Conservation (phyloP, 2,888 invertebrate genomes). For the Mythimna pallens region DNA sequence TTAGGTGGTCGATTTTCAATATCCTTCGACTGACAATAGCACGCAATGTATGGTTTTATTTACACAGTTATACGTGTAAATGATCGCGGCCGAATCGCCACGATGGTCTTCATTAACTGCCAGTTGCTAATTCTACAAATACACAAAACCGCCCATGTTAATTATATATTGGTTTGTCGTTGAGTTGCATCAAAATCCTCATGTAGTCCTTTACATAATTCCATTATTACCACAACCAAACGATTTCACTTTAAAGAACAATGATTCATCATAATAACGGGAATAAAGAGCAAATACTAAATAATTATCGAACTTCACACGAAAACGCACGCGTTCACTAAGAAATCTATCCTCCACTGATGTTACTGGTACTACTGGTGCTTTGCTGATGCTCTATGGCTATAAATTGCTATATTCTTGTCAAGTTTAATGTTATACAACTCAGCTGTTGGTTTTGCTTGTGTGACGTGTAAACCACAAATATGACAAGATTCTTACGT, state of each 20-base stretch:
- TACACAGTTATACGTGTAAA: conserved; percentile 62
- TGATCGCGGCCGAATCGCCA: conserved; percentile 58
- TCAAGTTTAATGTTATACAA: conserved; percentile 47
- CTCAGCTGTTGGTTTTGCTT: conserved; percentile 55
- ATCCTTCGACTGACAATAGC: conserved; percentile 63
- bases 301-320: conserved; percentile 64
- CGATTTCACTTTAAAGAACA: conserved; percentile 20
- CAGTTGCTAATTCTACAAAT: conserved; percentile 66
- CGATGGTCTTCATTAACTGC: conserved; percentile 64
- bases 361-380: conserved; percentile 60
- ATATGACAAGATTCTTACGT: conserved; percentile 62
- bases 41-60: conserved; percentile 51
- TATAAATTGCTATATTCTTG: conserved; percentile 55
- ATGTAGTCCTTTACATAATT: conserved; percentile 17
- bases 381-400: conserved; percentile 58
- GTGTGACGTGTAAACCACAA: conserved; percentile 52
- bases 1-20: conserved; percentile 78
- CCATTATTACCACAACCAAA: conserved; percentile 10
- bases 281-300: conserved; percentile 61
- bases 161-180: conserved; percentile 49
- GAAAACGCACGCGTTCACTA: conserved; percentile 61
- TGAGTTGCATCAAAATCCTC: conserved; percentile 18
- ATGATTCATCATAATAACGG: conserved; percentile 46
- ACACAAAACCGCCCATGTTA: conserved; percentile 66
- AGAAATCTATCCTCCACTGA: conserved; percentile 64